These are phyloP conservation scores for Parazoanthus atlanticus DNA, from an alignment of 92 coral and sea anemone species.

Conservation along the genomic window DNA sequence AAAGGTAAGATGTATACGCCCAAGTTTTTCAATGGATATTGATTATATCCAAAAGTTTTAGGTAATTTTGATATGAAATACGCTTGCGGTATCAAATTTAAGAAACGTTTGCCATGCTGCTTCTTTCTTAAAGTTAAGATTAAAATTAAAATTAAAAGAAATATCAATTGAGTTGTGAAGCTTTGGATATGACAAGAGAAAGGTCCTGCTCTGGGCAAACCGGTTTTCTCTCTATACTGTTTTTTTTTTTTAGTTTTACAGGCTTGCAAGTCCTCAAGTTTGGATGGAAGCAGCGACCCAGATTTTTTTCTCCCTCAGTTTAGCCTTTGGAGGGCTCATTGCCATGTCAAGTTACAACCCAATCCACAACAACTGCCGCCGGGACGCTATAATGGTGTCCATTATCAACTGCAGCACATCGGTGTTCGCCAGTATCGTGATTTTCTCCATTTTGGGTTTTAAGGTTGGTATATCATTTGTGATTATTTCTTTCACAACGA, in stretches of 20 bases:
- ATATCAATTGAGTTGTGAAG: no score
- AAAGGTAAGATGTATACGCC: no score
- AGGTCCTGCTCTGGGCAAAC: no score
- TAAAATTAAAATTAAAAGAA: no score
- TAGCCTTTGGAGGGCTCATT: constrained; percentile 96
- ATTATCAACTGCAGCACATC: constrained; percentile 96
- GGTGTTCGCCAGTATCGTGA: constrained; percentile 91
- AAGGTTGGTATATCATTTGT: constrained; percentile 61
- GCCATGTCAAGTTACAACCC: constrained; percentile 99
- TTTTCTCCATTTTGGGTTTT: constrained; percentile 90
- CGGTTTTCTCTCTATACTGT: neutral
- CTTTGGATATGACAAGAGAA: neutral
- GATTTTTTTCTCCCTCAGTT: constrained; percentile 94
- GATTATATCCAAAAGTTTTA: no score
- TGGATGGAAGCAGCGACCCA: constrained; percentile 99
- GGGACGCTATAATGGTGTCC: constrained; percentile 95
- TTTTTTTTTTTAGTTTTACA: constrained; percentile 57
- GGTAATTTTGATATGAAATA: no score
- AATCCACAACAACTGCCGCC: constrained; percentile 90
- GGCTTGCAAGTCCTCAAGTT: constrained; percentile 76
- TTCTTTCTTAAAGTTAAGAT: no score
- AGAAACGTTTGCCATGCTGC: no score
- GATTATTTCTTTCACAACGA: neutral
- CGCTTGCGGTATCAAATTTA: no score
- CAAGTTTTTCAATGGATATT: no score